Evolutionary conservation across 2,888 invertebrate genomes (phyloP).

Genomic region (Drosophila anomalata): DNA sequence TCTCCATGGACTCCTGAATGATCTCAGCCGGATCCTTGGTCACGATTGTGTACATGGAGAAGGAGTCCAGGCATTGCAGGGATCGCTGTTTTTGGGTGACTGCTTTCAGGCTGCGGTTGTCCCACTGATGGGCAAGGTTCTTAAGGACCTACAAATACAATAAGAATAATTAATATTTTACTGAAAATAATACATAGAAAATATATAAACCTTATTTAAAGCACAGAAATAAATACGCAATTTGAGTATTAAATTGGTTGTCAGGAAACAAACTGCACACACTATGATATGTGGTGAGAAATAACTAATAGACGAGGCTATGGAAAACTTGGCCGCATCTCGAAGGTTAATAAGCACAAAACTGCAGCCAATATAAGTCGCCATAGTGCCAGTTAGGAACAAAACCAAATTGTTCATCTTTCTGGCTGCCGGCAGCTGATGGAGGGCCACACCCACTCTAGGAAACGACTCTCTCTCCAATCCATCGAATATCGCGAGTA

Average conservation of each 20-base stretch:
- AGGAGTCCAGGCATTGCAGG: constrained; percentile 81
- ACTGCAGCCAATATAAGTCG: constrained; percentile 56
- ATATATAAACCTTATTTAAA: constrained; percentile 73
- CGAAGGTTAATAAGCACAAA: constrained; percentile 47
- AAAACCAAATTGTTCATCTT: constrained; percentile 49
- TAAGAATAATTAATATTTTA: background rate
- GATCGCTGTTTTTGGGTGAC: constrained; percentile 77
- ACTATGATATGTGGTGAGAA: constrained; percentile 77
- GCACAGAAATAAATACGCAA: constrained; percentile 66
- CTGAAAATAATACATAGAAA: background rate
- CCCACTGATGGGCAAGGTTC: constrained; percentile 81
- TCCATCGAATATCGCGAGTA: constrained; percentile 50
- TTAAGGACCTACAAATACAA: constrained; percentile 76
- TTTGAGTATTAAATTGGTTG: constrained; percentile 60
- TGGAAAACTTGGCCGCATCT: constrained; percentile 32
- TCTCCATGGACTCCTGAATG: constrained; percentile 83
- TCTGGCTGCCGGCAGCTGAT: constrained; percentile 47
- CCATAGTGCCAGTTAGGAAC: constrained; percentile 38
- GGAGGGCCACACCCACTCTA: constrained; percentile 65
- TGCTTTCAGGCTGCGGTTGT: constrained; percentile 66
- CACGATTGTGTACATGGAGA: constrained; percentile 83
- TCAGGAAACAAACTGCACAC: constrained; percentile 65
- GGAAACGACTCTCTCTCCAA: constrained; percentile 65
- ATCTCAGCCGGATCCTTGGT: constrained; percentile 82
- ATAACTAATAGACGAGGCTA: constrained; percentile 59